Evolutionary conservation across 2,888 invertebrate species (phyloP).

Genomic region (Cerastoderma edule): DNA sequence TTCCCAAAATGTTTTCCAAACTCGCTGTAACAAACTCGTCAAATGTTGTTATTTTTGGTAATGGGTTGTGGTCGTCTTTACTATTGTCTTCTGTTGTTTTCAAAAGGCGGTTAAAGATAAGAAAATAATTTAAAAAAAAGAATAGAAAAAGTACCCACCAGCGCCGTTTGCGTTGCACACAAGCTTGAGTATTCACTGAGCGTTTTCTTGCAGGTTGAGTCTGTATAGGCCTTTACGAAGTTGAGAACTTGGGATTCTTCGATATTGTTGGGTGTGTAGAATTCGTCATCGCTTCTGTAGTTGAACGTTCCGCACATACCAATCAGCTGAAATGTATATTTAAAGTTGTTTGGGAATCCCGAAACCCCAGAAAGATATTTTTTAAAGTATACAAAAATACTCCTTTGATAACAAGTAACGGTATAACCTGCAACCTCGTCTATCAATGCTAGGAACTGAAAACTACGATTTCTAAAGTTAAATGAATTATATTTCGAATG

Average conservation of each 20-base stretch:
- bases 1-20: too few relatives aligned
- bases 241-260: constrained; percentile 23
- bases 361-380: too few relatives aligned
- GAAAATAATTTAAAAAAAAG: background rate
- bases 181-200: constrained; percentile 17
- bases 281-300: constrained; percentile 54
- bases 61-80: too few relatives aligned
- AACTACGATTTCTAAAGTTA: too few relatives aligned
- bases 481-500: too few relatives aligned
- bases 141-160: constrained; percentile 13
- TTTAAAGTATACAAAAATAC: constrained; percentile 32
- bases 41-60: too few relatives aligned
- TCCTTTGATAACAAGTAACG: constrained; percentile 22
- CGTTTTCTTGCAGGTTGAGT: constrained; percentile 7
- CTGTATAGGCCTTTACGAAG: constrained; percentile 41
- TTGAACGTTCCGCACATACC: constrained; percentile 62
- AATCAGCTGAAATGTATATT: background rate
- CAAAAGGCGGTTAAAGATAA: background rate
- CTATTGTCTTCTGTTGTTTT: too few relatives aligned
- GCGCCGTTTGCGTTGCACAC: constrained; percentile 22
- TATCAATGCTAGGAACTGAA: too few relatives aligned
- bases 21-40: too few relatives aligned
- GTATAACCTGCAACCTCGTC: too few relatives aligned
- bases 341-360: too few relatives aligned
- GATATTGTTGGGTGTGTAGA: constrained; percentile 83